Conservation (phyloP, 1,140 invertebrate species). For the Alviniconcha marisindica region DNA sequence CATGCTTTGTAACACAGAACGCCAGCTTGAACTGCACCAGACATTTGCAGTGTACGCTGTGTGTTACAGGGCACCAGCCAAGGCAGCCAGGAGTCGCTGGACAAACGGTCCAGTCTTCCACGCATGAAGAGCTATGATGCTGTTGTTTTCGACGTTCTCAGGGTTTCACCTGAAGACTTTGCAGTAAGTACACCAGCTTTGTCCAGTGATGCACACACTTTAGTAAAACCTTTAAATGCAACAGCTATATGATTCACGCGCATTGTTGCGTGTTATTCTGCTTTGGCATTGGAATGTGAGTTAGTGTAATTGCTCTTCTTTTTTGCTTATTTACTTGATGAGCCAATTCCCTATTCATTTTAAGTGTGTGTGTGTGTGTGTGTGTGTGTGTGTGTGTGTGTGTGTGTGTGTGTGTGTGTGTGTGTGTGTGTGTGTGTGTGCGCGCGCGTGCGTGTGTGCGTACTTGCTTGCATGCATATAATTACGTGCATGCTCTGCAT, state of each 20-base stretch:
- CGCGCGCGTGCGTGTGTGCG: not conserved
- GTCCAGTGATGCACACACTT: not conserved
- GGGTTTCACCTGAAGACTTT: conserved; percentile 78
- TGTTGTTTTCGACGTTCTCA: conserved; percentile 77
- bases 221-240: not conserved
- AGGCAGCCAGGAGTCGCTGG: conserved; percentile 68
- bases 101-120: conserved; percentile 65
- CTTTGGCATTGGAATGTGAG: too few relatives aligned
- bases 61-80: conserved; percentile 59
- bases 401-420: not conserved
- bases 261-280: too few relatives aligned
- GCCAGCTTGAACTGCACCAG: too few relatives aligned
- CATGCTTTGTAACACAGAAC: too few relatives aligned
- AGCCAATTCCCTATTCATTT: too few relatives aligned
- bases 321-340: too few relatives aligned
- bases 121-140: conserved; percentile 76
- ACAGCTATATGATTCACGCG: too few relatives aligned
- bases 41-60: too few relatives aligned
- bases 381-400: not conserved
- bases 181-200: conserved; percentile 72
- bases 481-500: too few relatives aligned
- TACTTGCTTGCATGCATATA: not conserved
- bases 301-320: too few relatives aligned
- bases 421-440: conserved; percentile 4
- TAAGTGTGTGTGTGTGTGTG: not conserved